Evolutionary conservation across 30 jellyfish, hydroid and myxozoan genomes (phyloP).

Genomic region (Cassiopea xamachana): DNA sequence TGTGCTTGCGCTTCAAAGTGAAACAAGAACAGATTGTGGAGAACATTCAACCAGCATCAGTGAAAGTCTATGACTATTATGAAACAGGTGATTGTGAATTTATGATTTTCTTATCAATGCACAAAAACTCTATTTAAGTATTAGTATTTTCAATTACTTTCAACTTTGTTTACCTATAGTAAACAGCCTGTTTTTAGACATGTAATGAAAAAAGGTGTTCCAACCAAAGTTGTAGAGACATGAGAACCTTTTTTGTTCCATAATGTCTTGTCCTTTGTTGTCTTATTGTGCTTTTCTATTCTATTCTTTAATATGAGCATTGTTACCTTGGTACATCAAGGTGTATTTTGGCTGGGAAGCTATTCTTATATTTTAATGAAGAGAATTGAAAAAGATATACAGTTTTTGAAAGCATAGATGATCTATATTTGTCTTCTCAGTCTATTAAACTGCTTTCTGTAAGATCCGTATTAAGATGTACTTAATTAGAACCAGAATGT

Average conservation of each 20-base stretch:
- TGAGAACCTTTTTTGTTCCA: neutral
- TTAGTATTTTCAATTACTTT: neutral
- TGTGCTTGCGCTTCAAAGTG: slow-evolving; percentile 63
- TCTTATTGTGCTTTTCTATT: too few relatives aligned
- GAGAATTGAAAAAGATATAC: too few relatives aligned
- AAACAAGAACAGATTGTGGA: slow-evolving; percentile 65
- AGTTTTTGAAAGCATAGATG: too few relatives aligned
- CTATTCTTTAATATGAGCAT: neutral
- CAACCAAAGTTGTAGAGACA: too few relatives aligned
- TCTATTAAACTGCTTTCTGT: too few relatives aligned
- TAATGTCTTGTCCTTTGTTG: neutral
- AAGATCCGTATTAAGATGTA: too few relatives aligned
- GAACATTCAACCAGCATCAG: slow-evolving; percentile 70
- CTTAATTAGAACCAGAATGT: neutral
- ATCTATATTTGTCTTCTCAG: too few relatives aligned
- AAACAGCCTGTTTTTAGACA: neutral
- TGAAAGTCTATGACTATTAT: slow-evolving; percentile 80
- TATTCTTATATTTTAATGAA: too few relatives aligned
- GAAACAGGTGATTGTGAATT: slow-evolving; percentile 66
- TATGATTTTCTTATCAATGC: neutral
- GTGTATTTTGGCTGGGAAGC: too few relatives aligned
- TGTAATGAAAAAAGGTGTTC: neutral
- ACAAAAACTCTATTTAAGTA: neutral
- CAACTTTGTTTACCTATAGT: neutral
- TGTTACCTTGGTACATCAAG: too few relatives aligned